These are phyloP conservation scores for Lutraria lutraria DNA, from an alignment of 2,888 invertebrate genomes.

Conservation along the genomic window DNA sequence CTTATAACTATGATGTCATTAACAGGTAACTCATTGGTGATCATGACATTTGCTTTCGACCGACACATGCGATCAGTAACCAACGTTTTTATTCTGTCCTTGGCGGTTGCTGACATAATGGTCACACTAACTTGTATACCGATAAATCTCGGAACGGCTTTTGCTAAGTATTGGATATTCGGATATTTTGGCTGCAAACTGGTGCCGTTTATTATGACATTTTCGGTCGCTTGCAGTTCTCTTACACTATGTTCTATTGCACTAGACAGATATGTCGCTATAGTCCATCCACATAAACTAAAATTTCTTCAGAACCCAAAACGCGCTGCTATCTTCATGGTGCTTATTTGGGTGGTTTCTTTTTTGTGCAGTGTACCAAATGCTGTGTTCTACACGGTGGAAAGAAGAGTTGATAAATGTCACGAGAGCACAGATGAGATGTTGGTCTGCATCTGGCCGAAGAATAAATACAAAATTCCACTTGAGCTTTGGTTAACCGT, in stretches of 20 bases:
- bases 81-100: slow-evolving; percentile 78
- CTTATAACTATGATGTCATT: slow-evolving; percentile 73
- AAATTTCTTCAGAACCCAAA: slow-evolving; percentile 70
- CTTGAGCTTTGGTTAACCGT: slow-evolving; percentile 73
- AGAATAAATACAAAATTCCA: slow-evolving; percentile 60
- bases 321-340: slow-evolving; percentile 68
- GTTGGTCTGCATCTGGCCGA: slow-evolving; percentile 66
- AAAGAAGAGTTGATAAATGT: slow-evolving; percentile 52
- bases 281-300: slow-evolving; percentile 77
- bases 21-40: slow-evolving; percentile 76
- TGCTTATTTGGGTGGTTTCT: slow-evolving; percentile 75
- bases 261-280: slow-evolving; percentile 77
- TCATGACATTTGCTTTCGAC: slow-evolving; percentile 75
- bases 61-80: slow-evolving; percentile 76
- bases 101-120: slow-evolving; percentile 77
- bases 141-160: slow-evolving; percentile 71
- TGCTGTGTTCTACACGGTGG: slow-evolving; percentile 69
- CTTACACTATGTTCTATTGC: slow-evolving; percentile 79
- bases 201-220: slow-evolving; percentile 75
- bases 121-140: slow-evolving; percentile 75
- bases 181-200: slow-evolving; percentile 77
- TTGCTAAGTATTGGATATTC: slow-evolving; percentile 74
- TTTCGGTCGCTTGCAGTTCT: slow-evolving; percentile 76
- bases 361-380: slow-evolving; percentile 73
- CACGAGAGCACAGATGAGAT: slow-evolving; percentile 29